Evolutionary conservation across 2,888 invertebrate species (phyloP), one percentile per base, ranked within the genome.

Genomic region (Cylindroiulus punctatus): DNA sequence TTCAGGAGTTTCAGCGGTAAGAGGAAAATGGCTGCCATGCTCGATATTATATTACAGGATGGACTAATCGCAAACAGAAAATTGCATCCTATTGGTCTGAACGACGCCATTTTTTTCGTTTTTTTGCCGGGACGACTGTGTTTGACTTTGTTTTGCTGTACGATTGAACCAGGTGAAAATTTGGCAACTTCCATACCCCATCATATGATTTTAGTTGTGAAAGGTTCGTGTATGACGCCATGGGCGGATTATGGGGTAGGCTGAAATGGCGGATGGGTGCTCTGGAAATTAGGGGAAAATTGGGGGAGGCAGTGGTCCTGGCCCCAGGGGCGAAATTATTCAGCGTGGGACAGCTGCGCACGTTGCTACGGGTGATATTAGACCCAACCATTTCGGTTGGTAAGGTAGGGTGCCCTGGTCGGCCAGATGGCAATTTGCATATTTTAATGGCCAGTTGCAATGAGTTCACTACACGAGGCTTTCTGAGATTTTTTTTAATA

Each of bases 291-390:
- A 19, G 52, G n/a, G n/a, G 52, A n/a, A 47, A 52, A 52, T 65
- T 26, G 65, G 65, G 65, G 65, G 65, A 65, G 65, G 65, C 26
- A 65, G 26, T 26, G 65, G 26, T 65, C 65, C 65, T 65, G 26
- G 26, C 65, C 65, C 65, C 65, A 65, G 26, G 65, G 65, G 65
- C n/a, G 26, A 65, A 65, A 65, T 65, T 65, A 65, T 65, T 65
- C n/a, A 22, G 65, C 26, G 65, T 22, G 65, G 65, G 22, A 65
- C 65, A 65, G 65, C 65, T 65, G 65, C 26, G 10, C 26, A 26
- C 65, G 65, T 65, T 65, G 65, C 65, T 26, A 65, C 0, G 65
- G 65, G 65, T 65, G 65, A 65, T 65, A 65, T 65, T 12, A 65
- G 65, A 65, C 65, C 65, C 65, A 26, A 65, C 65, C 65, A 65